Base-by-base conservation (phyloP, 2,888 invertebrate genomes). In the Branchellion lobata region DNA sequence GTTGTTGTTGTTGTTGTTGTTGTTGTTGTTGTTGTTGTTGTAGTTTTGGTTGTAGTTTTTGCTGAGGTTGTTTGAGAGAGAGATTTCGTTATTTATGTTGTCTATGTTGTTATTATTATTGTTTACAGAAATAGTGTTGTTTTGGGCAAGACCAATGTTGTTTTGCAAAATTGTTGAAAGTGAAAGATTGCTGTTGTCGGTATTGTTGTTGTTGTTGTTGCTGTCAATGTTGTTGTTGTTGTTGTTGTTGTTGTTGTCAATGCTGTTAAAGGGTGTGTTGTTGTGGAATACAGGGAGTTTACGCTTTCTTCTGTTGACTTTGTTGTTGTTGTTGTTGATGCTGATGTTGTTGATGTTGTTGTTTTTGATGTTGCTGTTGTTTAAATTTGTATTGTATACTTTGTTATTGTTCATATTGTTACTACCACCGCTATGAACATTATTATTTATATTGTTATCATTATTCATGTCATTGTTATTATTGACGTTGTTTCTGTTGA, bases 221-320 rank as follows among this genome's bases (percentile, higher is more conserved):
- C 51, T 75, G 53, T 47, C 27, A 27, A 24, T 14, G 53, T 40
- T 73, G 73, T 34, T 73, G 47, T 73, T 73, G 40, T 34, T 73
- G 33, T 5, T 69, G 69, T 3, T 69, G 14, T 11, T 69, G 69
- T 3, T 11, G n/a, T 5, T 3, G 33, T 29, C 29, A n/a, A 3
- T 29, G 69, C 34, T 31, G 69, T 5, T 69, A n/a, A 14, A 27
- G 69, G 14, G 8, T 31, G 34, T 69, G 69, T 5, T 11, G 5
- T 8, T 3, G 27, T 69, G 3, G 69, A 31, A 31, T 2, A 29
- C 29, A 8, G 69, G 5, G 21, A n/a, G 61, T 57, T 57, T 57
- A 24, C 61, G 21, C 21, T 57, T 57, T 57, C 61, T 57, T 57
- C n/a, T 57, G 61, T 24, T 57, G 24, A 24, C 3, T 57, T 57